Percentiles rank a stretch among this genome's conserved stretches.
Conservation (phyloP, 2,888 invertebrate species). For the Diplazon laetatorius region DNA sequence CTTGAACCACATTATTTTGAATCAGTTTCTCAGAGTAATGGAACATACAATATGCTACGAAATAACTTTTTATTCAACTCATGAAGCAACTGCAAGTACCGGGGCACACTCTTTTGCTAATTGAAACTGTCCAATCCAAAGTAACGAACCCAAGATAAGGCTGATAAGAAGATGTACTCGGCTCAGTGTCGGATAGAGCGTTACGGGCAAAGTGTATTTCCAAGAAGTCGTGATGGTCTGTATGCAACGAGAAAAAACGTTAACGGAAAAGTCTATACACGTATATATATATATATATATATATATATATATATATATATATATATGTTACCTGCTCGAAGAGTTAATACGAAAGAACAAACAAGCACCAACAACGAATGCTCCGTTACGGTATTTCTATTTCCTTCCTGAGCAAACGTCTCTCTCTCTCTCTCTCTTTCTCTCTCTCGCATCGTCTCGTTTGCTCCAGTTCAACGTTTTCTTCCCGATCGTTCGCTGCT, state of each 20-base stretch:
- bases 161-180: slow-evolving; percentile 52
- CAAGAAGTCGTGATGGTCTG: slow-evolving; percentile 53
- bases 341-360: slow-evolving; percentile 59
- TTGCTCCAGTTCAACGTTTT: slow-evolving; percentile 14
- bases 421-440: too few relatives aligned
- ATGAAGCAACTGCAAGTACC: slow-evolving; percentile 21
- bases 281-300: too few relatives aligned
- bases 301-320: too few relatives aligned
- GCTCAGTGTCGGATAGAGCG: slow-evolving; percentile 1
- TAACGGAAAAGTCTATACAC: too few relatives aligned
- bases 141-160: slow-evolving; percentile 61
- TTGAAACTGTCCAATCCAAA: slow-evolving; percentile 49
- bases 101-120: slow-evolving; percentile 42
- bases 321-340: slow-evolving; percentile 55
- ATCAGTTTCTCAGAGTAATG: slow-evolving; percentile 17
- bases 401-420: slow-evolving; percentile 19
- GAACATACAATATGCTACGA: slow-evolving; percentile 4
- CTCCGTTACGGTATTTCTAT: slow-evolving; percentile 32
- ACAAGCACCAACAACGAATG: slow-evolving; percentile 58
- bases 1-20: neutral
- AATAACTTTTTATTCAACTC: slow-evolving; percentile 43
- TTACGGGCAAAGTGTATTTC: neutral
- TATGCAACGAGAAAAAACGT: slow-evolving; percentile 12
- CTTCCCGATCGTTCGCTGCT: slow-evolving; percentile 10
- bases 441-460: slow-evolving; percentile 13